Conservation (phyloP, 2,888 invertebrate genomes). For the Pyrochroa serraticornis region DNA sequence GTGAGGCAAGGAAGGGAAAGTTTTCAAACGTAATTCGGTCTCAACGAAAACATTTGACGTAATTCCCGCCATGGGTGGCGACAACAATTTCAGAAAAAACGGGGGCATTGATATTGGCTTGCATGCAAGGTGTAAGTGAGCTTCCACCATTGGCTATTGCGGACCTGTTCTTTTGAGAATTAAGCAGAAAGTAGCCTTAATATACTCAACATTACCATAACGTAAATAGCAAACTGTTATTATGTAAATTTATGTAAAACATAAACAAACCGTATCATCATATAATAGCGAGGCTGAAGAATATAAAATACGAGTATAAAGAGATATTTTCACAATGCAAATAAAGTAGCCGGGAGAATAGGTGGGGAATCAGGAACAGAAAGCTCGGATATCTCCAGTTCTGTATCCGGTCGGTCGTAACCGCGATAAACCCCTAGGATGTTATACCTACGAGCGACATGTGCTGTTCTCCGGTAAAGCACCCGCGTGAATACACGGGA, state of each 20-base stretch:
- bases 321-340: conserved; percentile 26
- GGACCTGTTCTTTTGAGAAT: too few relatives aligned
- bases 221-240: conserved; percentile 18
- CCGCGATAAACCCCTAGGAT: conserved; percentile 26
- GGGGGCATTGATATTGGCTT: too few relatives aligned
- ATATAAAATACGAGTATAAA: conserved; percentile 1
- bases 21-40: too few relatives aligned
- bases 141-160: too few relatives aligned
- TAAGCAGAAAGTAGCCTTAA: too few relatives aligned
- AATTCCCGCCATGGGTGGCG: too few relatives aligned
- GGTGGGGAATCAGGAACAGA: conserved; percentile 26
- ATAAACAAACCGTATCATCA: conserved; percentile 26
- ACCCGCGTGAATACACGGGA: conserved; percentile 24
- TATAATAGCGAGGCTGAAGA: neutral
- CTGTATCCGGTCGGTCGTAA: conserved; percentile 27
- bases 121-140: too few relatives aligned
- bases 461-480: conserved; percentile 3
- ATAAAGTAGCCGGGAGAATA: conserved; percentile 23
- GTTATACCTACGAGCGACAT: conserved; percentile 24
- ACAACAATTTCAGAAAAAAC: too few relatives aligned
- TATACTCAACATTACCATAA: conserved; percentile 3
- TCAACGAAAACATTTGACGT: too few relatives aligned
- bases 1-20: too few relatives aligned
- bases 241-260: conserved; percentile 29
- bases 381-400: conserved; percentile 25